Base-by-base conservation (phyloP, 2,888 invertebrate genomes). In the Drosophila anomelani region DNA sequence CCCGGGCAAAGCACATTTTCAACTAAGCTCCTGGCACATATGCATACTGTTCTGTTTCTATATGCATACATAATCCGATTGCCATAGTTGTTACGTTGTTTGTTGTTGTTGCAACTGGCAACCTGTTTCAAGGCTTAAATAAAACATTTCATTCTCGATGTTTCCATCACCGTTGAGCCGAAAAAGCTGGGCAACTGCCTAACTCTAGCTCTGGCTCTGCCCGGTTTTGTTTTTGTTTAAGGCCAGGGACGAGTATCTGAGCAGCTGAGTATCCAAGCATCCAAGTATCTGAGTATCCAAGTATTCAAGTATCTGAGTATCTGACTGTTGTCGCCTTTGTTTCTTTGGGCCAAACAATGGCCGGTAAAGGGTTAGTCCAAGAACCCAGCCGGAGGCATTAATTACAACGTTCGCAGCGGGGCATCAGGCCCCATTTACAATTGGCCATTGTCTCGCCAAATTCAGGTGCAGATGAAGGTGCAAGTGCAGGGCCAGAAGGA, bases 401-500 rank as follows among this genome's bases (percentile, higher is more conserved):
- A 85, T 85, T 85, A 85, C 83, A 73, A 75, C 83, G 75, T 78
- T 81, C 79, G 56, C 61, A 55, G 43, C 20, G 20, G 36, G 20
- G 80, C 77, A 23, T 41, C 56, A 4, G 20, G 20, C 32, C 32
- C 29, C 46, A 46, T 23, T 53, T 75, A 76, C 84, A 87, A 87
- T 82, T 85, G 88, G 71, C 86, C 73, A 85, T 88, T 85, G 88
- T 88, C 80, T 83, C 51, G 62, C 29, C 26, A 29, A 20, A 38
- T 15, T 13, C 29, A 38, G 69, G n/a, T 41, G 29, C 17, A 43
- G 49, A 44, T n/a, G 43, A 29, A 70, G 66, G 49, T 70, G 81
- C 77, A 68, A 62, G 63, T 67, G 72, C 78, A 77, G 39, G 68
- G 39, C n/a, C 43, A 43, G 64, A 41, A n/a, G 20, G 23, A 34